Conservation (phyloP, 2,113 vertebrate species). For the Chaenocephalus aceratus region DNA sequence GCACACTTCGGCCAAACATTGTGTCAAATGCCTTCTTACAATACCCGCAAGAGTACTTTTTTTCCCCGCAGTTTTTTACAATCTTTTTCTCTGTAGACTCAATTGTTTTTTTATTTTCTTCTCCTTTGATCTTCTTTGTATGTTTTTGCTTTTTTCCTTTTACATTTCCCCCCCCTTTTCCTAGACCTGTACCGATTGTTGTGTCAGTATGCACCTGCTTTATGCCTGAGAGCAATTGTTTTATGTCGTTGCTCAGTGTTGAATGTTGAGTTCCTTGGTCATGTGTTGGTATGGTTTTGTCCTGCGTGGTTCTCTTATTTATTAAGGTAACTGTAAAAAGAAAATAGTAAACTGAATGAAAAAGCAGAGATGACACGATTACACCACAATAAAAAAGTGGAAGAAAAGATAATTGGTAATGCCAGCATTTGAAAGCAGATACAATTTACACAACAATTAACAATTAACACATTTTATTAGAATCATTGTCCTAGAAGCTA, state of each 20-base stretch:
- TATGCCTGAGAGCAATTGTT: not conserved
- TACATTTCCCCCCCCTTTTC: not conserved
- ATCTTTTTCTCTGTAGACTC: not conserved
- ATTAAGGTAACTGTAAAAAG: conserved; percentile 38
- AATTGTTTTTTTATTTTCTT: not conserved
- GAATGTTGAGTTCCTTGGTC: accelerated
- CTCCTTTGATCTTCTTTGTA: not conserved
- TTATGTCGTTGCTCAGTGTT: not conserved
- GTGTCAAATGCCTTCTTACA: conserved; percentile 49
- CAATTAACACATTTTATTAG: not conserved
- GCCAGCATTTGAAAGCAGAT: not conserved
- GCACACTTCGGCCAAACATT: conserved; percentile 28
- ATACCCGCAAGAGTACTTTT: conserved; percentile 20
- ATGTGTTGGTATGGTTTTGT: accelerated
- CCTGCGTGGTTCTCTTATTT: not conserved
- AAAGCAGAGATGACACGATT: not conserved
- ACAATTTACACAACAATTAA: not conserved
- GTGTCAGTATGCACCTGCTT: conserved; percentile 1
- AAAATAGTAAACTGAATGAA: not conserved
- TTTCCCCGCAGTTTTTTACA: accelerated
- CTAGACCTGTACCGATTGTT: not conserved
- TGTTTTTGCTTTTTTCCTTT: not conserved
- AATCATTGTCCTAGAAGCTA: not conserved
- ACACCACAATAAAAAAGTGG: no score
- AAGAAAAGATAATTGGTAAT: not conserved